These are phyloP conservation scores for Willisornis vidua DNA, from an alignment of 2,113 vertebrate species.

Conservation along the genomic window DNA sequence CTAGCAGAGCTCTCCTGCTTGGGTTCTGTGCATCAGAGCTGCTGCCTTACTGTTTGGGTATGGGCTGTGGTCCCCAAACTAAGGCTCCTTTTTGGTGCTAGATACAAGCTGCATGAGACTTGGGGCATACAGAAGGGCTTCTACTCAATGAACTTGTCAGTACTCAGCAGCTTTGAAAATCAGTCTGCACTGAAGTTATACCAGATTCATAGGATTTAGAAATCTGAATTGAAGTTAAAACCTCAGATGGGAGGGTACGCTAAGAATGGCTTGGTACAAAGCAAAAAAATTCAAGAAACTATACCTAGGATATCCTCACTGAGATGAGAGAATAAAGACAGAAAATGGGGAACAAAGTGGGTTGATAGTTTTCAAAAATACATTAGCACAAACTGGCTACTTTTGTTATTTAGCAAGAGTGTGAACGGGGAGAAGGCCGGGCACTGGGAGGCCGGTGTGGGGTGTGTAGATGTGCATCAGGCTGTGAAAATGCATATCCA, in stretches of 20 bases:
- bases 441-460: not conserved
- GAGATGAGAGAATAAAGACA: not conserved
- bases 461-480: not conserved
- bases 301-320: not conserved
- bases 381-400: not conserved
- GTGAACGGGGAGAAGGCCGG: not conserved
- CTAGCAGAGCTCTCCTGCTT: not conserved
- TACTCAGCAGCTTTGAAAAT: not conserved
- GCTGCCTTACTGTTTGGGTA: not conserved
- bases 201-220: not conserved
- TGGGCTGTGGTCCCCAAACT: not conserved
- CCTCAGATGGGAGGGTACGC: not conserved
- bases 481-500: conserved; percentile 8
- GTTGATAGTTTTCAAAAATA: not conserved
- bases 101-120: not conserved
- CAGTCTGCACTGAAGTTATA: not conserved
- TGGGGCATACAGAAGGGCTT: not conserved
- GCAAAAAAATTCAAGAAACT: not conserved
- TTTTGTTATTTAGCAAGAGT: not conserved
- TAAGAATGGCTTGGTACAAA: not conserved
- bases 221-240: not conserved
- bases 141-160: not conserved
- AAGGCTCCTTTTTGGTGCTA: not conserved
- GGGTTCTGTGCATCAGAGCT: not conserved
- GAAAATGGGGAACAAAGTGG: not conserved